phyloP scores from a whole-genome alignment of 2,113 vertebrate genomes.

The Lucifuga dentata region DNA sequence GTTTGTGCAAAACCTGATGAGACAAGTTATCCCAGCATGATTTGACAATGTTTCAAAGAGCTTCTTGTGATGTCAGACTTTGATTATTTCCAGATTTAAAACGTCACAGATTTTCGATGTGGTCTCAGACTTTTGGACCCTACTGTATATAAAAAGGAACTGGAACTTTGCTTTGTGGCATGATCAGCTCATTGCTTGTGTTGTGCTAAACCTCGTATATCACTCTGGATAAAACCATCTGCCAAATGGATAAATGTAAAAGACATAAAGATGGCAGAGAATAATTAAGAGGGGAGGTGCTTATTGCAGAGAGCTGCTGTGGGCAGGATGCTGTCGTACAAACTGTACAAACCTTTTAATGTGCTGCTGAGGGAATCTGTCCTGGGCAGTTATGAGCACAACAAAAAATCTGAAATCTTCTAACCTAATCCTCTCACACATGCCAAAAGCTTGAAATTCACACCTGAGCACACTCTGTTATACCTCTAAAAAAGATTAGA shows the following conservation, averaged over 20 bases:
- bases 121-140: too few species aligned
- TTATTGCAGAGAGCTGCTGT: neutral
- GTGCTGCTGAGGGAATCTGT: conserved; percentile 35
- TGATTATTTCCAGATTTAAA: too few species aligned
- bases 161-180: too few species aligned
- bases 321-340: neutral
- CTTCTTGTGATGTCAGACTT: too few species aligned
- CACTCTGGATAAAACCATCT: too few species aligned
- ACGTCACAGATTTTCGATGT: too few species aligned
- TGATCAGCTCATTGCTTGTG: too few species aligned
- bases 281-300: neutral
- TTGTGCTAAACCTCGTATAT: too few species aligned
- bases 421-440: conserved; percentile 37
- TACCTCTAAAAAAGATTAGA: conserved; percentile 41
- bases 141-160: too few species aligned
- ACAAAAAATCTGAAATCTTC: conserved; percentile 41
- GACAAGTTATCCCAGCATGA: too few species aligned
- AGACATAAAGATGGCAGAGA: conserved; percentile 2
- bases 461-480: conserved; percentile 41
- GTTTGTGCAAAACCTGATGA: too few species aligned
- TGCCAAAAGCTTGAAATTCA: conserved; percentile 47
- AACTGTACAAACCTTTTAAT: conserved; percentile 25
- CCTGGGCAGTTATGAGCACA: conserved; percentile 17
- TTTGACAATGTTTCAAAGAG: too few species aligned
- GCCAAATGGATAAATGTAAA: neutral